phyloP scores from a whole-genome alignment of 1,140 invertebrate genomes.

The Maconellicoccus hirsutus region DNA sequence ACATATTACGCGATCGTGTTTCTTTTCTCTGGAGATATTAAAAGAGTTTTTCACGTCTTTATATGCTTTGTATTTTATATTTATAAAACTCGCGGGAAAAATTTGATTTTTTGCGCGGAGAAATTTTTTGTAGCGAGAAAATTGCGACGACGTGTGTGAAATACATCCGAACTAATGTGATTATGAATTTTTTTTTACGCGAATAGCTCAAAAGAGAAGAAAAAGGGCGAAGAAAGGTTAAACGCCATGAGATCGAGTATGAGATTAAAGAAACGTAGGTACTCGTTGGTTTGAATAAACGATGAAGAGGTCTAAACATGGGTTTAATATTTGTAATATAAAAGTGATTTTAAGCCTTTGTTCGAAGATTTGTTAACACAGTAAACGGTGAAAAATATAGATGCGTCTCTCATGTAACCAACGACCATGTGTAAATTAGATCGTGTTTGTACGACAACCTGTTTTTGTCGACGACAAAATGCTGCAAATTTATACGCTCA shows the following conservation, averaged over 20 bases:
- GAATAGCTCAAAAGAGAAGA: too few species aligned
- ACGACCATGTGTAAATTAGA: neutral
- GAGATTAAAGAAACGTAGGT: too few species aligned
- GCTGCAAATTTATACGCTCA: neutral
- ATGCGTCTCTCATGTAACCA: too few species aligned
- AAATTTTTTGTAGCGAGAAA: neutral
- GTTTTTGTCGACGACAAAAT: conserved; percentile 4
- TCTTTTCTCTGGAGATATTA: conserved; percentile 1
- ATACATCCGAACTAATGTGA: neutral
- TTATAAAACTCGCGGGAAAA: conserved; percentile 8
- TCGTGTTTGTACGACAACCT: neutral
- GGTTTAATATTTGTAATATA: too few species aligned
- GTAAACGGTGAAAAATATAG: too few species aligned
- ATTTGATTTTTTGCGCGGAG: neutral
- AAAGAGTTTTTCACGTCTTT: conserved; percentile 3
- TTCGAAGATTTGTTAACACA: too few species aligned
- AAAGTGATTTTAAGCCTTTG: too few species aligned
- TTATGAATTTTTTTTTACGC: neutral
- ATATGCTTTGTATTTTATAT: conserved; percentile 1
- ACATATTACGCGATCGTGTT: conserved; percentile 7
- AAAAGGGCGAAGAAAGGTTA: too few species aligned
- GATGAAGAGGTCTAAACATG: too few species aligned
- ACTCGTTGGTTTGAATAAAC: too few species aligned
- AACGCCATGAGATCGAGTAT: too few species aligned
- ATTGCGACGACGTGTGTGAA: conserved; percentile 1